Conservation (phyloP, 2,113 vertebrate genomes). For the Chascanopsetta lugubris region DNA sequence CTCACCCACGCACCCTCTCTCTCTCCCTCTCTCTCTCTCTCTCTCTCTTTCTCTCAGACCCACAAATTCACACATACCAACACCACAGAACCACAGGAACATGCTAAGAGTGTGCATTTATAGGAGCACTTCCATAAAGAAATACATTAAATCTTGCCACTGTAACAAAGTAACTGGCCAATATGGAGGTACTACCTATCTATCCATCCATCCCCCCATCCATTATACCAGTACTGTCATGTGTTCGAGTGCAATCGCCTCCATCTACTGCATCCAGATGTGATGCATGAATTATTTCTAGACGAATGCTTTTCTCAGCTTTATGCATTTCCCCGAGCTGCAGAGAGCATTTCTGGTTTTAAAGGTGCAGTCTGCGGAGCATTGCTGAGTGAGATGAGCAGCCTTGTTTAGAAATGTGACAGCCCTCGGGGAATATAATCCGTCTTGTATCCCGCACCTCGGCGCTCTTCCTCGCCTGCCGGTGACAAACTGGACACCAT, state of each 20-base stretch:
- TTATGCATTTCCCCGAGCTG: constrained; percentile 2
- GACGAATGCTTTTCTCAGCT: constrained; percentile 2
- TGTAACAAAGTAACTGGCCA: too few species aligned
- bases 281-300: constrained; percentile 1
- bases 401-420: constrained; percentile 9
- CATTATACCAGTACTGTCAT: too few species aligned
- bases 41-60: constrained; percentile 31
- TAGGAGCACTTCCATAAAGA: constrained; percentile 5
- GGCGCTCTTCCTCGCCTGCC: constrained; percentile 7
- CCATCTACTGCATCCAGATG: constrained; percentile 18
- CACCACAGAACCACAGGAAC: constrained; percentile 9
- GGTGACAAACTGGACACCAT: constrained; percentile 35
- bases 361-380: constrained; percentile 4
- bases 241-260: too few species aligned
- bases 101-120: constrained; percentile 8
- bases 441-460: constrained; percentile 23
- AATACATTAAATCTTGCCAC: too few species aligned
- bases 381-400: constrained; percentile 19
- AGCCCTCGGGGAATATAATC: constrained; percentile 14
- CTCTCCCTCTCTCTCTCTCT: constrained; percentile 19
- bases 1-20: constrained; percentile 57
- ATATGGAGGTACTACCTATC: too few species aligned
- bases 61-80: constrained; percentile 26
- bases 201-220: too few species aligned
- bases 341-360: not conserved